These are phyloP conservation scores for Sinocyclocheilus rhinocerous DNA, from an alignment of 2,113 vertebrate genomes.

Conservation along the genomic window DNA sequence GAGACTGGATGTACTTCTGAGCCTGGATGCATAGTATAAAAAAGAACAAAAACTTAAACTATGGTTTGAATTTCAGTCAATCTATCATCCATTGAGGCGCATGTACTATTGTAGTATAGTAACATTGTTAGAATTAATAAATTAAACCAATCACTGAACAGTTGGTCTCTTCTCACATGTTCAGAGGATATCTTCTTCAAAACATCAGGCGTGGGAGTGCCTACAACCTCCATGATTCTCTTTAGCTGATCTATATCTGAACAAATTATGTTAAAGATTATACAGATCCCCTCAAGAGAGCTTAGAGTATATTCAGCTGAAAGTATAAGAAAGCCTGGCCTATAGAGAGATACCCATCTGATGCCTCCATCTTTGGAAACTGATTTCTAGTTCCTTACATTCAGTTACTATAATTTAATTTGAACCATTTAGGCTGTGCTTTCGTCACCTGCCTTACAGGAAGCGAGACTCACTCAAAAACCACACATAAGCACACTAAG, in stretches of 20 bases:
- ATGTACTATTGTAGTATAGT: no score
- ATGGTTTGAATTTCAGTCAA: background rate
- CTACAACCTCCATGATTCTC: slow-evolving; percentile 98
- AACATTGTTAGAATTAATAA: background rate
- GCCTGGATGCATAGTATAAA: slow-evolving; percentile 77
- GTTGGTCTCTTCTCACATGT: slow-evolving; percentile 79
- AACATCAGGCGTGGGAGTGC: slow-evolving; percentile 91
- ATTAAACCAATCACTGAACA: background rate
- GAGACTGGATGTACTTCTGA: slow-evolving; percentile 96
- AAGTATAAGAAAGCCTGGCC: background rate
- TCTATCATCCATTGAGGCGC: background rate
- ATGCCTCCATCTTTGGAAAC: background rate
- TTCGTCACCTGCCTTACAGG: slow-evolving; percentile 27
- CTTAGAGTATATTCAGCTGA: background rate
- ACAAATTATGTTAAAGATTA: slow-evolving; percentile 62
- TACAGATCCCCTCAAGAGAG: background rate
- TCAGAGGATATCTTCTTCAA: slow-evolving; percentile 96
- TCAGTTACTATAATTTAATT: slow-evolving; percentile 38
- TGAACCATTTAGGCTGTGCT: slow-evolving; percentile 5
- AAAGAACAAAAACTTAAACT: background rate
- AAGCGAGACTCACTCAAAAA: slow-evolving; percentile 42
- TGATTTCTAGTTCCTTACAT: background rate
- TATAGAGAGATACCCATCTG: background rate
- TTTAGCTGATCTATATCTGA: slow-evolving; percentile 96
- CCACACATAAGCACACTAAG: slow-evolving; percentile 16